Evolutionary conservation across 2,888 invertebrate genomes (phyloP).

Genomic region (Mantis religiosa): DNA sequence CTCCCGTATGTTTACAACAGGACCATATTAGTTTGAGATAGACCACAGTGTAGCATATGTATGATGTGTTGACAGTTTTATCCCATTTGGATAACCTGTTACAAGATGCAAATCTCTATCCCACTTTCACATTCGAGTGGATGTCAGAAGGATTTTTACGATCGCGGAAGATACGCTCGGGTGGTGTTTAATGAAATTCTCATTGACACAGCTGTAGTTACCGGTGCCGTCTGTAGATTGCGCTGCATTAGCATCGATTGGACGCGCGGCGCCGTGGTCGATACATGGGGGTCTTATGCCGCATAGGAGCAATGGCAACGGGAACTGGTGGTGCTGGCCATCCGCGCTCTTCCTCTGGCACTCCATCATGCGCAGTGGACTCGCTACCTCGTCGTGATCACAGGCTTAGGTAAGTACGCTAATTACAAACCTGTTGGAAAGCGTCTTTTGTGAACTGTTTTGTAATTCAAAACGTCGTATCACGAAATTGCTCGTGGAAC

Average conservation of each 20-base stretch:
- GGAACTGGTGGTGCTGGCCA: not conserved
- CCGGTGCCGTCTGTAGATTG: not conserved
- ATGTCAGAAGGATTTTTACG: not conserved
- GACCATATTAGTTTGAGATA: too few species aligned
- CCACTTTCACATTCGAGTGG: too few species aligned
- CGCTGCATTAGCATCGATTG: constrained; percentile 3
- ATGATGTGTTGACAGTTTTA: too few species aligned
- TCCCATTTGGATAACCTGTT: too few species aligned
- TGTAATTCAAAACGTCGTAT: not conserved
- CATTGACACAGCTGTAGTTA: not conserved
- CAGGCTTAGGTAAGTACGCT: not conserved
- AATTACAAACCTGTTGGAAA: not conserved
- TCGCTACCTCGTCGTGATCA: not conserved
- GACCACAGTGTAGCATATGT: too few species aligned
- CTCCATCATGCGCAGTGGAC: not conserved
- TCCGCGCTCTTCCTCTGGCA: not conserved
- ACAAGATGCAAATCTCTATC: too few species aligned
- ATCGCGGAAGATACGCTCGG: not conserved
- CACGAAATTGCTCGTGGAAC: not conserved
- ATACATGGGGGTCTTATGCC: not conserved
- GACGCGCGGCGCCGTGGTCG: not conserved
- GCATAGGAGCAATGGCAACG: not conserved
- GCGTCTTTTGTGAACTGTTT: not conserved
- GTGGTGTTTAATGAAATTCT: not conserved
- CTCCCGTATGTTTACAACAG: too few species aligned